phyloP scores from a whole-genome alignment of 2,113 vertebrate species.

The Caretta caretta region DNA sequence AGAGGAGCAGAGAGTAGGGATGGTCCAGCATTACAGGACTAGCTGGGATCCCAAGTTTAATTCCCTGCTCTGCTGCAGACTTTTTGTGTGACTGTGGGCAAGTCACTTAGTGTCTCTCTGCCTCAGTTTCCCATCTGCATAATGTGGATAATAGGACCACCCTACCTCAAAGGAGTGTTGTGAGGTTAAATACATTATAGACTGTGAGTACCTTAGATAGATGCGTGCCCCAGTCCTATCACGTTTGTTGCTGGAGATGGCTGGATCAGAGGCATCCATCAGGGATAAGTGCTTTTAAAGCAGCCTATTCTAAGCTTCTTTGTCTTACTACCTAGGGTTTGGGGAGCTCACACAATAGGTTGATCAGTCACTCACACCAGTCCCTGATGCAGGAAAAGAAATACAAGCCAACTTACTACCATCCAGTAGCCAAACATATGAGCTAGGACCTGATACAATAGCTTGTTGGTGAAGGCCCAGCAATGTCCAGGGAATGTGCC shows the following conservation, averaged over 20 bases:
- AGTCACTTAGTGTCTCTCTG: neutral
- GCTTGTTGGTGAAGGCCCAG: neutral
- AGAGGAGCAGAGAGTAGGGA: neutral
- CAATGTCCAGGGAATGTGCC: neutral
- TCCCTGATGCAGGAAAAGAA: neutral
- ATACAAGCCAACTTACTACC: neutral
- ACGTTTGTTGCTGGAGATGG: neutral
- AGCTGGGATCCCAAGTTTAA: neutral
- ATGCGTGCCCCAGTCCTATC: neutral
- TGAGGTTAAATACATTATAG: neutral
- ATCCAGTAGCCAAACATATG: neutral
- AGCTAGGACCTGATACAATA: neutral
- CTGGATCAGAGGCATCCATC: neutral
- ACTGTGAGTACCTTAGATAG: accelerated
- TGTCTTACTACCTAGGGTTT: neutral
- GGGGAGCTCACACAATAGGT: neutral
- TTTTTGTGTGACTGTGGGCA: neutral
- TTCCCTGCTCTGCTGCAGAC: neutral
- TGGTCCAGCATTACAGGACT: neutral
- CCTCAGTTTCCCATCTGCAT: neutral
- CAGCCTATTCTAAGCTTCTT: neutral
- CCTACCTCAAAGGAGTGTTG: neutral
- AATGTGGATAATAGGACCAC: neutral
- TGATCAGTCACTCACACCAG: neutral
- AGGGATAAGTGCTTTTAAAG: neutral